These are phyloP conservation scores for Aradus depressus DNA, from an alignment of 2,888 invertebrate genomes.

Conservation along the genomic window DNA sequence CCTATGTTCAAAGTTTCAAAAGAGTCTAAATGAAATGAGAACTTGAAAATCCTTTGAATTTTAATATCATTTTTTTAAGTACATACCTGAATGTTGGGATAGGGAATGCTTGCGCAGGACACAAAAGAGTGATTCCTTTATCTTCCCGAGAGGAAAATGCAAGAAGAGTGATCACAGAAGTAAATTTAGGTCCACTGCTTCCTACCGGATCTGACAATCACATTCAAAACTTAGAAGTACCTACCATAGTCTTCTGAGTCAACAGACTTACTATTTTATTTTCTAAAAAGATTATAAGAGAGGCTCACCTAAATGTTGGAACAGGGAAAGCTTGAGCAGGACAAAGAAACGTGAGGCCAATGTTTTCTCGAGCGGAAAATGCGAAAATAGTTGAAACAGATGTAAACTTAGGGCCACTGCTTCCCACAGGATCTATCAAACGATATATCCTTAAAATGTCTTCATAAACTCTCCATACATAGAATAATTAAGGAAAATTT, in stretches of 20 bases:
- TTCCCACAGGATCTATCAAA: constrained; percentile 38
- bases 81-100: constrained; percentile 41
- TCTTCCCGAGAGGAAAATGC: neutral
- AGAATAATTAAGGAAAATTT: neutral
- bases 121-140: constrained; percentile 33
- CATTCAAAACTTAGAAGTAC: too few species aligned
- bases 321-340: constrained; percentile 40
- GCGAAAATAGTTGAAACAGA: constrained; percentile 29
- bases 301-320: constrained; percentile 47
- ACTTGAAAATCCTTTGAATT: too few species aligned
- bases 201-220: constrained; percentile 8
- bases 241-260: too few species aligned
- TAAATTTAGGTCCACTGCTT: constrained; percentile 1
- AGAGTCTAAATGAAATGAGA: too few species aligned
- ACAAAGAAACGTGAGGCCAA: constrained; percentile 44
- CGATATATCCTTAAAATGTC: constrained; percentile 13
- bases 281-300: too few species aligned
- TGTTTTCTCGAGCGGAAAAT: constrained; percentile 40
- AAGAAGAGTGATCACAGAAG: neutral
- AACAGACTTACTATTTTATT: too few species aligned
- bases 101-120: constrained; percentile 48
- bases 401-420: constrained; percentile 37
- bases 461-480: neutral
- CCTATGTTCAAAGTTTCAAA: too few species aligned
- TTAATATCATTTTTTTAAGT: too few species aligned